These are phyloP conservation scores for Argyra leucocephala DNA, from an alignment of 2,888 invertebrate species.

Conservation along the genomic window DNA sequence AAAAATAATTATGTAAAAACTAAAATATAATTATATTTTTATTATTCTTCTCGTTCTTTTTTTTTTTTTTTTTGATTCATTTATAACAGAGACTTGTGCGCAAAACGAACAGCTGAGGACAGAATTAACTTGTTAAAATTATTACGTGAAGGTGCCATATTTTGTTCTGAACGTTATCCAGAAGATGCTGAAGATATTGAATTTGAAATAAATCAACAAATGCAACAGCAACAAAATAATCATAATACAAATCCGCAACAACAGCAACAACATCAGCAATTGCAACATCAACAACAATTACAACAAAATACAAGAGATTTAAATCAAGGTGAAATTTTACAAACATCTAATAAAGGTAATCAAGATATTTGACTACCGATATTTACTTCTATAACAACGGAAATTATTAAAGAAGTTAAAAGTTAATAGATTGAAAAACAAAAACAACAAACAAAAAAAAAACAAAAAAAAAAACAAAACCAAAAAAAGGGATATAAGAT, in stretches of 20 bases:
- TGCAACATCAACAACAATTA: slow-evolving; percentile 21
- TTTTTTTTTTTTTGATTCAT: slow-evolving; percentile 13
- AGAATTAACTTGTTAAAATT: slow-evolving; percentile 75
- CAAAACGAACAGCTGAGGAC: slow-evolving; percentile 78
- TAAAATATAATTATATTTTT: neutral
- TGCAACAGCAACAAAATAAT: slow-evolving; percentile 24
- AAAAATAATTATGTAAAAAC: too few relatives aligned
- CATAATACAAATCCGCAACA: slow-evolving; percentile 30
- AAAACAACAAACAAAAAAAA: neutral
- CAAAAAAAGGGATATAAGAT: too few relatives aligned
- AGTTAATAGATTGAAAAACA: neutral
- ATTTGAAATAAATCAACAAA: slow-evolving; percentile 33
- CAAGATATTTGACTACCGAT: slow-evolving; percentile 42
- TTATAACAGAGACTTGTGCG: slow-evolving; percentile 55
- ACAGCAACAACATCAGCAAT: slow-evolving; percentile 25
- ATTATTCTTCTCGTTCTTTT: slow-evolving; percentile 15
- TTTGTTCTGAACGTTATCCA: slow-evolving; percentile 41
- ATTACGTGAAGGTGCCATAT: slow-evolving; percentile 44
- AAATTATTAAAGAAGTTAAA: slow-evolving; percentile 27
- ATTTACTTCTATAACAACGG: slow-evolving; percentile 38
- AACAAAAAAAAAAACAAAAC: too few relatives aligned
- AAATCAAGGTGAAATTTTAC: slow-evolving; percentile 15
- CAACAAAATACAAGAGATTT: slow-evolving; percentile 15
- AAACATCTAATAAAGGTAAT: slow-evolving; percentile 24
- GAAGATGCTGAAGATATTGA: slow-evolving; percentile 42